Percentiles rank a stretch among this genome's conserved stretches.
These are phyloP conservation scores for Cremastinae sp. DNA, from an alignment of 2,888 invertebrate species.

Conservation along the genomic window DNA sequence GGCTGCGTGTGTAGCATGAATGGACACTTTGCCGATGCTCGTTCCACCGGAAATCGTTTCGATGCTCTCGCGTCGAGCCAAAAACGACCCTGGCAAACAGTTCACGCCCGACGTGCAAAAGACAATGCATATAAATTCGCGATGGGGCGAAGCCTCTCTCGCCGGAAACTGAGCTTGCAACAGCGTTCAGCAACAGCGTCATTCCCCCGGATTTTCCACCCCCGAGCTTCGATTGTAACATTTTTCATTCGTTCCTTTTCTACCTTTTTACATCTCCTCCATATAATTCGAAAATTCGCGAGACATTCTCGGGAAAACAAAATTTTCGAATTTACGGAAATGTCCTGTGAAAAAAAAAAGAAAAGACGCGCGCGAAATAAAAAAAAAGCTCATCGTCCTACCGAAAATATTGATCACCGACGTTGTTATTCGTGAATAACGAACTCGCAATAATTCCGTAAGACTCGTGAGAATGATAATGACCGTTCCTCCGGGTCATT, in stretches of 20 bases:
- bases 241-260: neutral
- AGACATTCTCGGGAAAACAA: neutral
- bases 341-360: no score
- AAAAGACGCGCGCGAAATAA: no score
- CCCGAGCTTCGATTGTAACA: constrained; percentile 1
- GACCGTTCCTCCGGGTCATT: no score
- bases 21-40: constrained; percentile 50
- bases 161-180: constrained; percentile 54
- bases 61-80: constrained; percentile 41
- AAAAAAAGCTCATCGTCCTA: no score
- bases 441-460: no score
- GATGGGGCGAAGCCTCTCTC: constrained; percentile 19
- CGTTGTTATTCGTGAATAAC: no score
- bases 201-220: constrained; percentile 24
- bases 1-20: constrained; percentile 44
- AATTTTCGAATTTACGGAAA: no score
- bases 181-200: constrained; percentile 31
- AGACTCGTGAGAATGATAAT: no score
- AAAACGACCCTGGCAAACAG: constrained; percentile 43
- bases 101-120: constrained; percentile 50
- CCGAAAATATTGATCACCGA: no score
- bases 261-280: neutral
- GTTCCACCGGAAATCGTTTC: constrained; percentile 54
- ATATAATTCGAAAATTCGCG: constrained; percentile 22
- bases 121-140: constrained; percentile 56